Percentiles rank a stretch among this genome's conserved stretches.
phyloP scores from a whole-genome alignment of 2,113 vertebrate species.

The Lota lota region DNA sequence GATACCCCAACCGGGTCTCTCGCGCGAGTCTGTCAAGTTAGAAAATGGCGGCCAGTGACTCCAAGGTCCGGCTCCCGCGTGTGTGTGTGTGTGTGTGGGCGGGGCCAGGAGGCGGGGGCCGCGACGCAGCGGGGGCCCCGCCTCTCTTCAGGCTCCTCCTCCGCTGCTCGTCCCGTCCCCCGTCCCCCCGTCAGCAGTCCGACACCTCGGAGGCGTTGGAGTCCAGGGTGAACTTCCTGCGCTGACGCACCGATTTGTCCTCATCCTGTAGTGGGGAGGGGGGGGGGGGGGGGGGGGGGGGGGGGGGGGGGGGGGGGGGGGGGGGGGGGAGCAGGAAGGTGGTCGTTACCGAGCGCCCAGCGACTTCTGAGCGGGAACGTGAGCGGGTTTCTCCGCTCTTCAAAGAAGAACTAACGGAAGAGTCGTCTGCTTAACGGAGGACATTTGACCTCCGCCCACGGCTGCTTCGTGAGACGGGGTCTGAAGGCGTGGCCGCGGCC shows the following conservation, averaged over 20 bases:
- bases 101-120: conserved; percentile 10
- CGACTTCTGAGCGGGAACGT: too few species aligned
- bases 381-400: too few species aligned
- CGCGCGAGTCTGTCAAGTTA: conserved; percentile 18
- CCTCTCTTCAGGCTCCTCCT: too few species aligned
- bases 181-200: conserved; percentile 64
- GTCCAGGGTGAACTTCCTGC: conserved; percentile 64
- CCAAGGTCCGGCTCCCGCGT: neutral
- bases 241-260: conserved; percentile 69
- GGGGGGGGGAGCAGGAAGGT: neutral
- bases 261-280: conserved; percentile 59
- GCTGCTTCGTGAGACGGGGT: too few species aligned
- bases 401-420: too few species aligned
- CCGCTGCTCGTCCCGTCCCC: conserved; percentile 5
- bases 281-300: too few species aligned
- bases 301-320: too few species aligned
- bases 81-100: neutral
- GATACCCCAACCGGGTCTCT: neutral
- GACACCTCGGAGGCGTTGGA: conserved; percentile 72
- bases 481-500: too few species aligned
- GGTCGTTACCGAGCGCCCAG: too few species aligned
- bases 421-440: too few species aligned
- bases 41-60: conserved; percentile 5
- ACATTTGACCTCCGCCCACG: too few species aligned
- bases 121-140: too few species aligned